Evolutionary conservation across 2,888 invertebrate genomes (phyloP), one percentile per base, ranked within the genome.

Genomic region (Leptopilina syphax): DNA sequence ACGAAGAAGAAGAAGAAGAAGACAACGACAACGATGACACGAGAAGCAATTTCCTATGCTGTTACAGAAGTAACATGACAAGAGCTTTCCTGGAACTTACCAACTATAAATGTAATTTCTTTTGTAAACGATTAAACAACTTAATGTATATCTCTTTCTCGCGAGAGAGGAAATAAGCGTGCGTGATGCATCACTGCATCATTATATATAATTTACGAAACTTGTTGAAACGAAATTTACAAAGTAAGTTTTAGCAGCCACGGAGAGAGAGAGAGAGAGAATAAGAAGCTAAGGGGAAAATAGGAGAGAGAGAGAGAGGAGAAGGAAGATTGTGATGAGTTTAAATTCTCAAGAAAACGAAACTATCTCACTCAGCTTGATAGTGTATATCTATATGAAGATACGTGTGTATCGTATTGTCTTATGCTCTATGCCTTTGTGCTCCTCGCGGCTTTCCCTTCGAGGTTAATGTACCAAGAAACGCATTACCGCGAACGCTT

Each of bases 381-480:
- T 24, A 70, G 50, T 70, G 24, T 47, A 47, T 68, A 47, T 70
- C 10, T 70, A 27, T 54, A 73, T 73, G 70, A 13, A 70, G 27
- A 70, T 70, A 50, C 27, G 12, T 68, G 50, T 73, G 34, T 68
- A 44, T 73, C 34, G 50, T 34, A 73, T 73, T 73, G 73, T 73
- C 57, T 73, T 73, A 50, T 50, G 54, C 24, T 54, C 10, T 63
- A 80, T 78, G 79, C 76, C 66, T 77, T 77, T 78, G 50, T 82
- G 84, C 82, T 84, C 81, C 84, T 82, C 79, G 82, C 83, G 81
- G 84, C 82, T 84, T 80, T 84, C 82, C 80, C 83, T 83, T 82
- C 84, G 85, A 83, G 87, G 88, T 90, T 90, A 90, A 90, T 90
- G 90, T 87, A 89, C 88, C 88, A 87, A 87, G 88, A 87, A 89